These are phyloP conservation scores for Eutrigla gurnardus DNA, from an alignment of 2,797 vertebrate genomes.

Conservation along the genomic window DNA sequence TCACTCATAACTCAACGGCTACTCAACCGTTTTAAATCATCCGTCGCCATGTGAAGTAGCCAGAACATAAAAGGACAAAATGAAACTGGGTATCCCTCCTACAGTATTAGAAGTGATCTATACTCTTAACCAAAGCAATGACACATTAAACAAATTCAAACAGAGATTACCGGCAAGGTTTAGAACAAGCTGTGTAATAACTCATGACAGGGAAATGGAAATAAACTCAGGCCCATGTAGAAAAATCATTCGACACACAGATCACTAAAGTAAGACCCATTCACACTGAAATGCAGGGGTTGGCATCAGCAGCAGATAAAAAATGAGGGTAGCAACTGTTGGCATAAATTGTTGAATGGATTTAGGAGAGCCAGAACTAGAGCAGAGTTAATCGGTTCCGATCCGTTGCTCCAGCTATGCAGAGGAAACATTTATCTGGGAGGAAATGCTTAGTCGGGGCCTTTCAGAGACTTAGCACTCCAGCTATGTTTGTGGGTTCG, in stretches of 20 bases:
- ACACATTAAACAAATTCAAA: slow-evolving; percentile 45
- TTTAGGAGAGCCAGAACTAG: slow-evolving; percentile 10
- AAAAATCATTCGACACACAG: slow-evolving; percentile 16
- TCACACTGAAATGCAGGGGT: not conserved
- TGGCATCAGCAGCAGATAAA: slow-evolving; percentile 11
- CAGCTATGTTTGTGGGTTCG: slow-evolving; percentile 49
- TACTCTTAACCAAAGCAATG: slow-evolving; percentile 29
- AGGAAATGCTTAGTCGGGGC: slow-evolving; percentile 56
- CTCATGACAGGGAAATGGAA: slow-evolving; percentile 24
- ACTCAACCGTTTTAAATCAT: slow-evolving; percentile 39
- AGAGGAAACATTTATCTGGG: slow-evolving; percentile 56
- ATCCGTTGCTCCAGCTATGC: slow-evolving; percentile 23
- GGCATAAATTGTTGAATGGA: slow-evolving; percentile 13
- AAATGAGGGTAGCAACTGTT: slow-evolving; percentile 5
- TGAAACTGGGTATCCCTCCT: slow-evolving; percentile 11
- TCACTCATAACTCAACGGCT: slow-evolving; percentile 20
- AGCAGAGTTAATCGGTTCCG: slow-evolving; percentile 31
- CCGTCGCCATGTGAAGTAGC: not conserved
- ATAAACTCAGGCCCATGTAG: slow-evolving; percentile 31
- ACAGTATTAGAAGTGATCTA: slow-evolving; percentile 20
- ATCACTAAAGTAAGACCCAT: slow-evolving; percentile 21
- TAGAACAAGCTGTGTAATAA: slow-evolving; percentile 25
- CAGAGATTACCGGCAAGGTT: slow-evolving; percentile 28
- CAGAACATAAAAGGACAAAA: slow-evolving; percentile 32
- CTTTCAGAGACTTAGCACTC: slow-evolving; percentile 31